Conservation (phyloP, 1,140 invertebrate genomes). For the Aporrectodea caliginosa region DNA sequence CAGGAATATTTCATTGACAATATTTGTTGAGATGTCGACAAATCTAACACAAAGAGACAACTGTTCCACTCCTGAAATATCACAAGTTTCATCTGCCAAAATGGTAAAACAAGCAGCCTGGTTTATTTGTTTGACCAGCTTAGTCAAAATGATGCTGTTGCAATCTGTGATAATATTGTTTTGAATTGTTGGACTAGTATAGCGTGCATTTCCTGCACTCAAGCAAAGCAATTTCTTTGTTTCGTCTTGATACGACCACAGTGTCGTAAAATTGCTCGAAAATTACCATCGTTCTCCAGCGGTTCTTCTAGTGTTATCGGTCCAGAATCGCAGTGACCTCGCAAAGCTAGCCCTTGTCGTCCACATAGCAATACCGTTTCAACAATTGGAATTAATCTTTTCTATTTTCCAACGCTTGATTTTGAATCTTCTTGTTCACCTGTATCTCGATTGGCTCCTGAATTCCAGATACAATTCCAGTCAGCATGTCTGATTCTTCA, state of each 20-base stretch:
- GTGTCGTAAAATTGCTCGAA: constrained; percentile 13
- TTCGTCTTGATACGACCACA: not conserved
- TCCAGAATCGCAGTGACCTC: constrained; percentile 23
- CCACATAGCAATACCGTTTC: constrained; percentile 22
- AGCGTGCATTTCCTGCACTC: constrained; percentile 8
- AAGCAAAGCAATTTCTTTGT: not conserved
- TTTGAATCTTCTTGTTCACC: constrained; percentile 1
- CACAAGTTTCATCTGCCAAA: constrained; percentile 9
- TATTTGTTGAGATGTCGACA: constrained; percentile 16
- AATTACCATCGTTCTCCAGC: constrained; percentile 24
- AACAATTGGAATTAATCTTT: constrained; percentile 16
- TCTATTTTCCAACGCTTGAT: constrained; percentile 6
- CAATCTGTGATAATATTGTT: constrained; percentile 10
- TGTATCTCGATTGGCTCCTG: constrained; percentile 13
- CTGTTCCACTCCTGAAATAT: constrained; percentile 23
- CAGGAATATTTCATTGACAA: constrained; percentile 15
- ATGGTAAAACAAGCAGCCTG: constrained; percentile 14
- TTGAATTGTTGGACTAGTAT: constrained; percentile 18
- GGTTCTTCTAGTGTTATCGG: constrained; percentile 20
- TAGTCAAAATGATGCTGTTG: constrained; percentile 13
- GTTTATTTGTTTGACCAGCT: constrained; percentile 17
- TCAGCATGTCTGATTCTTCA: constrained; percentile 12
- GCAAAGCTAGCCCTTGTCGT: constrained; percentile 18
- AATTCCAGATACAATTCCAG: not conserved
- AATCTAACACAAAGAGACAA: constrained; percentile 16